Evolutionary conservation across 2,113 vertebrate genomes (phyloP).

Genomic region (Talpa occidentalis): DNA sequence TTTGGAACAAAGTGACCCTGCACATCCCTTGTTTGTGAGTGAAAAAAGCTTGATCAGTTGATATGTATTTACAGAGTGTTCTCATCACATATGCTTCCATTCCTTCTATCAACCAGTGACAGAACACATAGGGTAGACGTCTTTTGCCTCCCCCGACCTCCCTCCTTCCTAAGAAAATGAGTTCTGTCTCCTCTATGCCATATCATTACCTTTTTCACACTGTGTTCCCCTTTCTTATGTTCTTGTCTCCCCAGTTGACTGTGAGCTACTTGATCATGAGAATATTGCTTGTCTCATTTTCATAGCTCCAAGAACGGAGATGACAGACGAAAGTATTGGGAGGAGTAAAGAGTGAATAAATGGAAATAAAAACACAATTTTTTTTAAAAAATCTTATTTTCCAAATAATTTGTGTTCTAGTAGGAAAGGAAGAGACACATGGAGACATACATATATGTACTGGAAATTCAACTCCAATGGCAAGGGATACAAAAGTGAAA

Average conservation of each 20-base stretch:
- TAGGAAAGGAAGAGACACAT: background rate
- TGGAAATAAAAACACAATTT: background rate
- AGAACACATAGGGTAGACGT: background rate
- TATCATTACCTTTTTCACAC: background rate
- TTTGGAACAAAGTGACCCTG: background rate
- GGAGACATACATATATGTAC: background rate
- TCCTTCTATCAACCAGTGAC: background rate
- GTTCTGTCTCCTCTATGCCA: background rate
- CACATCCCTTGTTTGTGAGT: background rate
- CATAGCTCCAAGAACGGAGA: background rate
- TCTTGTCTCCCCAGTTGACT: background rate
- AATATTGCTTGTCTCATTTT: background rate
- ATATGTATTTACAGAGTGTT: background rate
- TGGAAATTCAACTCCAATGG: background rate
- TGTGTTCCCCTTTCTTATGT: background rate
- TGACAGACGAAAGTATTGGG: background rate
- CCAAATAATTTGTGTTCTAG: background rate
- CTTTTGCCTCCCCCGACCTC: background rate
- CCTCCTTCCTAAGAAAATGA: background rate
- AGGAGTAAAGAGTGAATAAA: background rate
- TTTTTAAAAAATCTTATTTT: background rate
- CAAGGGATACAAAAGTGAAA: too few species aligned
- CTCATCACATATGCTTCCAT: background rate
- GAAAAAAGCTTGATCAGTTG: background rate
- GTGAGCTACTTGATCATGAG: background rate